Conservation (phyloP, 2,888 invertebrate genomes). For the Drosophila neutralis region DNA sequence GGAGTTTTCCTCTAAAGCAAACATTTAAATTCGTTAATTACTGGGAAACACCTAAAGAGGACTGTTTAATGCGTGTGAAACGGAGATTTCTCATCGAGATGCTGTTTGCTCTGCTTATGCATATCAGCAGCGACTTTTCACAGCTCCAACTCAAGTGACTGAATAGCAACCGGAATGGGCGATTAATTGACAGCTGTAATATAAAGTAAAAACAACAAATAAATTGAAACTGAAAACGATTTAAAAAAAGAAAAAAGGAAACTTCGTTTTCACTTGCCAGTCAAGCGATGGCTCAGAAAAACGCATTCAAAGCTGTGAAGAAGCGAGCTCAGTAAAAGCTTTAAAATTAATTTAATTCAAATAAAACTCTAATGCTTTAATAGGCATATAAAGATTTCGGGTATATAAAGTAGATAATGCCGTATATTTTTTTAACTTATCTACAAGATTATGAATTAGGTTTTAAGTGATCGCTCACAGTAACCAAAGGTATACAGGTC, state of each 20-base stretch:
- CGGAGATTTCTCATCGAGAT: slow-evolving; percentile 12
- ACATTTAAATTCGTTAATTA: slow-evolving; percentile 26
- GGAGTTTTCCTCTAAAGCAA: slow-evolving; percentile 17
- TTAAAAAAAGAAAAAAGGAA: slow-evolving; percentile 40
- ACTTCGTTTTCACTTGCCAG: slow-evolving; percentile 60
- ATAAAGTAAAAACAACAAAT: slow-evolving; percentile 29
- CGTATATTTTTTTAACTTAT: background rate
- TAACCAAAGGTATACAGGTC: background rate
- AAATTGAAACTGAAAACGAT: slow-evolving; percentile 54
- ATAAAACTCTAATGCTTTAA: background rate
- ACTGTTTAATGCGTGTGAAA: slow-evolving; percentile 28
- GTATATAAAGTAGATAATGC: background rate
- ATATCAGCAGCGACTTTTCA: slow-evolving; percentile 18
- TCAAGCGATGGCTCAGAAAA: slow-evolving; percentile 24
- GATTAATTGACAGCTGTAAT: slow-evolving; percentile 44
- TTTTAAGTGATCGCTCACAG: background rate
- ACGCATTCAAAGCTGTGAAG: slow-evolving; percentile 20
- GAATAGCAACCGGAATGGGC: slow-evolving; percentile 65
- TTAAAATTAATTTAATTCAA: background rate
- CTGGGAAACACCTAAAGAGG: slow-evolving; percentile 6
- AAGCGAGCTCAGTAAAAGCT: slow-evolving; percentile 16
- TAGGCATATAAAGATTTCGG: background rate
- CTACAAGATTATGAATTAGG: fast-evolving
- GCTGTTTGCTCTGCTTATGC: slow-evolving; percentile 25
- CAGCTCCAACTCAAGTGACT: slow-evolving; percentile 15